phyloP scores from a whole-genome alignment of 2,797 vertebrate species.

The Neostethus bicornis region DNA sequence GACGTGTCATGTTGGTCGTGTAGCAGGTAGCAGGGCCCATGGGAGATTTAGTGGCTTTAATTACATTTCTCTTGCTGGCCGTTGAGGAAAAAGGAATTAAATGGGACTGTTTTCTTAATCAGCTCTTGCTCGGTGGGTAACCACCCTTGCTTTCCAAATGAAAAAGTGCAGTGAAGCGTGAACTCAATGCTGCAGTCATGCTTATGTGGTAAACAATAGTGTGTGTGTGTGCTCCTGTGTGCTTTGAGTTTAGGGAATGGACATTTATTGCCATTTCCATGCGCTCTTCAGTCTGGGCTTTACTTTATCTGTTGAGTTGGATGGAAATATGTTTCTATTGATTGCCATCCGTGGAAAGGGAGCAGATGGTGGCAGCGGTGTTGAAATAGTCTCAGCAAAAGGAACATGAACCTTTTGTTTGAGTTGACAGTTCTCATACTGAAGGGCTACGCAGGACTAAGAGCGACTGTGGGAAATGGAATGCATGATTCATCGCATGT shows the following conservation, averaged over 20 bases:
- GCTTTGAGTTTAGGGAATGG: slow-evolving; percentile 53
- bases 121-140: slow-evolving; percentile 74
- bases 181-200: slow-evolving; percentile 72
- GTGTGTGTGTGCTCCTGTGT: slow-evolving; percentile 31
- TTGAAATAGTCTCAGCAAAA: slow-evolving; percentile 61
- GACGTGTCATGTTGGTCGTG: slow-evolving; percentile 74
- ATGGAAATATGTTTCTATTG: slow-evolving; percentile 71
- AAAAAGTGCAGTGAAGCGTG: slow-evolving; percentile 78
- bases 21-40: slow-evolving; percentile 75
- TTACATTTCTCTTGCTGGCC: slow-evolving; percentile 81
- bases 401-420: slow-evolving; percentile 66
- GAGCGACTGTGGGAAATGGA: slow-evolving; percentile 57
- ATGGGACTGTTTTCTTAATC: slow-evolving; percentile 82
- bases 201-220: slow-evolving; percentile 75
- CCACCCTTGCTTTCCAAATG: slow-evolving; percentile 78
- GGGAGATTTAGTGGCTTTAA: slow-evolving; percentile 80
- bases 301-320: slow-evolving; percentile 54
- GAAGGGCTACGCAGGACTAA: slow-evolving; percentile 41
- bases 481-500: slow-evolving; percentile 53
- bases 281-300: slow-evolving; percentile 52
- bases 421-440: slow-evolving; percentile 54
- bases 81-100: slow-evolving; percentile 80
- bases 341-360: slow-evolving; percentile 72
- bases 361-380: slow-evolving; percentile 56
- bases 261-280: slow-evolving; percentile 69